Evolutionary conservation across 2,888 invertebrate genomes (phyloP).

Genomic region (Pristionchus maxplancki): DNA sequence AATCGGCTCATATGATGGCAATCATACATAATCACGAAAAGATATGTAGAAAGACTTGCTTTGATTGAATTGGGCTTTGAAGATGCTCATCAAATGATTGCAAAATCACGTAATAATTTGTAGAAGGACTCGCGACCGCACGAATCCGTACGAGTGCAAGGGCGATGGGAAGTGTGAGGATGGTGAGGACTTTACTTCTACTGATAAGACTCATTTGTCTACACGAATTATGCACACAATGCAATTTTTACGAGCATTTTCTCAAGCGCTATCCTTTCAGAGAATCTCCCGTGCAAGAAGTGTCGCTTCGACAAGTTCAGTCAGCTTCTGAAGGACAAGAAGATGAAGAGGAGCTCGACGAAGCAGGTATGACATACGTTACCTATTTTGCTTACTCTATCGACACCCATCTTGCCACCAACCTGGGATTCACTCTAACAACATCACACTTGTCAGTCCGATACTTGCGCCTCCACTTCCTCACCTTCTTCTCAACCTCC

Average conservation of each 20-base stretch:
- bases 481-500: not conserved
- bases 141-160: conserved; percentile 30
- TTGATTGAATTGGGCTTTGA: too few species aligned
- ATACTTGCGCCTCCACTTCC: not conserved
- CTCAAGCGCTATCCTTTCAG: not conserved
- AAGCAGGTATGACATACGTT: not conserved
- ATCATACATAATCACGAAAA: too few species aligned
- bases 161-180: not conserved
- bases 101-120: not conserved
- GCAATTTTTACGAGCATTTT: not conserved
- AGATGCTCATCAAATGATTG: too few species aligned
- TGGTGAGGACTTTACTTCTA: not conserved
- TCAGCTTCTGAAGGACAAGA: conserved; percentile 9
- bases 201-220: not conserved
- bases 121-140: not conserved
- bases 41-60: too few species aligned
- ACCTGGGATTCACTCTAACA: too few species aligned
- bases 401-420: not conserved
- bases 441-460: not conserved
- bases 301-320: conserved; percentile 30
- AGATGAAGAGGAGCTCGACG: not conserved
- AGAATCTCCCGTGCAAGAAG: not conserved
- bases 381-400: not conserved
- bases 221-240: not conserved
- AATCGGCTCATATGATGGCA: too few species aligned